Evolutionary conservation across 2,113 vertebrate species (phyloP).

Genomic region (Tragelaphus strepsiceros): DNA sequence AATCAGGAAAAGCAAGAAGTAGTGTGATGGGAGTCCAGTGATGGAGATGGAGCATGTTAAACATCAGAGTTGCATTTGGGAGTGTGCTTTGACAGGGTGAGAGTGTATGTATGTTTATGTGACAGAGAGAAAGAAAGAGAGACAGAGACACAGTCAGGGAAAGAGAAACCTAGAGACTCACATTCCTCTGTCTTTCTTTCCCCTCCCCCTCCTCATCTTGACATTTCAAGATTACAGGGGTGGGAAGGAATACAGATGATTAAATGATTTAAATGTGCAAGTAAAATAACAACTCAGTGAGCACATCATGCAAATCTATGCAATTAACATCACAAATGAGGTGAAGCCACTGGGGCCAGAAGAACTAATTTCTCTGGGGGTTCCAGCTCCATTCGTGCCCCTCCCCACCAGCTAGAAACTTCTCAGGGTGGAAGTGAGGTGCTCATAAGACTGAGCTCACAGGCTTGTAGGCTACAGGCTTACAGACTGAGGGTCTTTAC

Average conservation of each 20-base stretch:
- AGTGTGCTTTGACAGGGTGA: neutral
- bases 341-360: neutral
- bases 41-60: neutral
- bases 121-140: neutral
- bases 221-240: constrained; percentile 28
- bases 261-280: constrained; percentile 56
- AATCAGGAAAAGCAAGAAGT: neutral
- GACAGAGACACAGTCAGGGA: neutral
- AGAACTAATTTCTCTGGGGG: constrained; percentile 22
- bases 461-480: neutral
- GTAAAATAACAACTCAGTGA: constrained; percentile 47
- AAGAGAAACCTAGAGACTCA: neutral
- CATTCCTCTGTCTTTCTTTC: neutral
- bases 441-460: neutral
- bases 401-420: neutral
- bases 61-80: neutral
- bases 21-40: too few species aligned
- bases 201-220: neutral
- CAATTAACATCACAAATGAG: constrained; percentile 65
- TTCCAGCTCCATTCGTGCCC: neutral
- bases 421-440: neutral
- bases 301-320: constrained; percentile 58
- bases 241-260: constrained; percentile 37
- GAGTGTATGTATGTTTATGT: neutral
- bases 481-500: neutral